Base-by-base conservation (phyloP, 2,888 invertebrate genomes). In the Aromia moschata region DNA sequence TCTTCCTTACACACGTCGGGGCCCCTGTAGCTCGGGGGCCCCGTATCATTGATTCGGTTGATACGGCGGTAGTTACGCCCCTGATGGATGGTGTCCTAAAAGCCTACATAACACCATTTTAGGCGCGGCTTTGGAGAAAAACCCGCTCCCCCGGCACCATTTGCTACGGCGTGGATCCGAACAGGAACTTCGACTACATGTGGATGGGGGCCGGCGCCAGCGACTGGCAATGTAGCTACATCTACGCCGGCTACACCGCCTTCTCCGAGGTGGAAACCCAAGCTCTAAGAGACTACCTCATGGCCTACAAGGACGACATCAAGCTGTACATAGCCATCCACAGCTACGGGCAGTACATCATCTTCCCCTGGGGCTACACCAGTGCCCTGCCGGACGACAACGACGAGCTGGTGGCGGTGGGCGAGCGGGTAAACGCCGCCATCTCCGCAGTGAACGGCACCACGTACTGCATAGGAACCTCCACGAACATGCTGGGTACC, bases 251-350 rank as follows among this genome's bases (percentile, higher is more conserved):
- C 3, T 63, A 74, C 0, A 33, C 56, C 7, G 75, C 82, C 1
- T 83, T 83, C 67, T 84, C 84, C 0, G 85, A 85, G 69, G 70
- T 75, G 0, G 85, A 85, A 91, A 79, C 87, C 85, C 73, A 74
- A 20, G 85, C 37, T 80, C 31, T 92, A 1, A 81, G 86, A 0
- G 84, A 87, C 60, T 82, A 88, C 60, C 74, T 91, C 31, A 69
- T 82, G 1, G 77, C 17, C 1, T 74, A 86, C 20, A 79, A 83
- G 30, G 70, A 78, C 5, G 79, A 83, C n/a, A 81, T 86, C 15
- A 84, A 87, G 51, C 79, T 90, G 58, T 93, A 91, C 74, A 71
- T 93, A 7, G 87, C 89, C 0, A 81, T 93, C 60, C 93, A 94
- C 74, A 89, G 92, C 11, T 92, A 85, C 69, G 92, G 92, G 7